These are phyloP conservation scores for Conus betulinus DNA, from an alignment of 1,140 invertebrate species.

Conservation along the genomic window DNA sequence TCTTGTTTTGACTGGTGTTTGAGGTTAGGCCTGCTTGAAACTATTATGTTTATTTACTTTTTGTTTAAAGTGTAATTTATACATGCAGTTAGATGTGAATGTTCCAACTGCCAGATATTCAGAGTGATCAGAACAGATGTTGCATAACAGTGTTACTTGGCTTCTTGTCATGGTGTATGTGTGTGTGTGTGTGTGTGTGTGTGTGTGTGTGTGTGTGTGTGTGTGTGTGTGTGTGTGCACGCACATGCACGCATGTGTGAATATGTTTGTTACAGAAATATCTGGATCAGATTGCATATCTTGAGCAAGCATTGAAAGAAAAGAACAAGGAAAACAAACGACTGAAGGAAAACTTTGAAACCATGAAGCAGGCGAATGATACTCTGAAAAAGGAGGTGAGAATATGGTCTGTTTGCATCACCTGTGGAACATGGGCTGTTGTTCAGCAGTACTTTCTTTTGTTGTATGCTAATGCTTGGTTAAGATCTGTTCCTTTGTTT, in stretches of 20 bases:
- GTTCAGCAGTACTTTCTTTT: too few species aligned
- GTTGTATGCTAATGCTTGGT: too few species aligned
- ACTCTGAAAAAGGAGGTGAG: slow-evolving; percentile 69
- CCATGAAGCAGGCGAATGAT: slow-evolving; percentile 72
- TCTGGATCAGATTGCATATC: slow-evolving; percentile 53
- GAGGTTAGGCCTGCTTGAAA: too few species aligned
- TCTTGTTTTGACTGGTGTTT: too few species aligned
- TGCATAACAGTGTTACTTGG: too few species aligned
- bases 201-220: background rate
- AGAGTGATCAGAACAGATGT: too few species aligned
- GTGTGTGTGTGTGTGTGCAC: background rate
- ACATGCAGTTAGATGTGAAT: too few species aligned
- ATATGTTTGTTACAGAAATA: slow-evolving; percentile 57
- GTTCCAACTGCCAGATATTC: too few species aligned
- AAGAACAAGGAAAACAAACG: slow-evolving; percentile 71
- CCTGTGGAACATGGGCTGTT: too few species aligned
- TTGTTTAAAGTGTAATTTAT: too few species aligned
- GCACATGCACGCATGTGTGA: background rate
- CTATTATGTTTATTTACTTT: too few species aligned
- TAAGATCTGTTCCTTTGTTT: too few species aligned
- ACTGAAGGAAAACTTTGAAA: slow-evolving; percentile 73
- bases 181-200: background rate
- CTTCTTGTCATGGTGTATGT: background rate
- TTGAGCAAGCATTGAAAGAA: slow-evolving; percentile 65
- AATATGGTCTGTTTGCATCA: background rate